phyloP scores from a whole-genome alignment of 2,797 vertebrate genomes.

The Sebastes miniatus region DNA sequence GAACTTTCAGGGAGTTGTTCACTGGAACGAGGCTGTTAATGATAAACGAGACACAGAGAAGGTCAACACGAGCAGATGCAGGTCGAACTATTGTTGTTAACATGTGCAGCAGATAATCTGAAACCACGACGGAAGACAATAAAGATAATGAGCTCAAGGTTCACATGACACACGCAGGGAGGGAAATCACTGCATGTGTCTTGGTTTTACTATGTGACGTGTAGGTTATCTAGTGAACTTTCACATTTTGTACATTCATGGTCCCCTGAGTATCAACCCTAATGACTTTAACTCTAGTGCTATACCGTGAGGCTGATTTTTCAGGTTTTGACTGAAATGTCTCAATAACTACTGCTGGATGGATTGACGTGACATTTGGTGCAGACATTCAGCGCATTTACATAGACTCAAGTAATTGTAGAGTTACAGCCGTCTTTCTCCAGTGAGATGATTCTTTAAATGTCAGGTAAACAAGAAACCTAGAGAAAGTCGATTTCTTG shows the following conservation, averaged over 20 bases:
- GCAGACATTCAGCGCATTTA: not conserved
- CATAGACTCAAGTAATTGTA: not conserved
- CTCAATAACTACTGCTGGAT: not conserved
- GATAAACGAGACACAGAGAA: not conserved
- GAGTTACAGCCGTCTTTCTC: not conserved
- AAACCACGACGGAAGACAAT: not conserved
- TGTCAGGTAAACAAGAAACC: not conserved
- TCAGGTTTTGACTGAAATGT: not conserved
- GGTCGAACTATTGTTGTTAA: not conserved
- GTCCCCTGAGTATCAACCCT: not conserved
- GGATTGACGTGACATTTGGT: not conserved
- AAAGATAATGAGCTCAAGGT: not conserved
- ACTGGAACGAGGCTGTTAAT: not conserved
- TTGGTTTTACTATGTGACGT: not conserved
- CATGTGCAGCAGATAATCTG: not conserved
- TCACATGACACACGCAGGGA: not conserved
- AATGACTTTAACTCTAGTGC: not conserved
- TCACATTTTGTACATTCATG: not conserved
- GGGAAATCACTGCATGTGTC: not conserved
- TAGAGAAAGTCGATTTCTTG: too few relatives aligned
- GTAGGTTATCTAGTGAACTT: not conserved
- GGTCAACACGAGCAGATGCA: not conserved
- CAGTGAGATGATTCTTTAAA: not conserved
- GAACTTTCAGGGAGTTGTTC: not conserved
- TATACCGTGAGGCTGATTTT: not conserved